Percentiles rank a stretch among this genome's conserved stretches.
These are phyloP conservation scores for Paraplagusia blochii DNA, from an alignment of 2,113 vertebrate species.

Conservation along the genomic window DNA sequence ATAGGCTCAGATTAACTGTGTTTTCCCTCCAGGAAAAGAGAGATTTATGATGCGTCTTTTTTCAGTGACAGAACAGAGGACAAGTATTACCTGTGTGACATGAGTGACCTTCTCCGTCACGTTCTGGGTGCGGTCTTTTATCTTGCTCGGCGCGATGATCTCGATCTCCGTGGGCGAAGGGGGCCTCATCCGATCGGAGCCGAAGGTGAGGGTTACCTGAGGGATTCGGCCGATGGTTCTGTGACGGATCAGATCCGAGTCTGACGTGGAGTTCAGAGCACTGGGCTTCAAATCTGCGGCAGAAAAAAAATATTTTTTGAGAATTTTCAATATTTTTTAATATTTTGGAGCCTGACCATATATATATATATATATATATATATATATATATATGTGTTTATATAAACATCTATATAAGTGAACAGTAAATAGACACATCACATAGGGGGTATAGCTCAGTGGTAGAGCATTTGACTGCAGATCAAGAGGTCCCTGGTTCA, in stretches of 20 bases:
- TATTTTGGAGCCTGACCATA: no score
- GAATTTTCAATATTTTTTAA: no score
- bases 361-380: no score
- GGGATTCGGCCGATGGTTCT: constrained; percentile 88
- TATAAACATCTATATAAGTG: no score
- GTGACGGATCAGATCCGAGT: constrained; percentile 88
- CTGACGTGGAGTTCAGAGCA: constrained; percentile 85
- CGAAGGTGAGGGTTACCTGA: constrained; percentile 92
- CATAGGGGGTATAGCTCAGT: constrained; percentile 88
- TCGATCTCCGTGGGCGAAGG: constrained; percentile 92
- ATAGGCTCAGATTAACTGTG: background rate
- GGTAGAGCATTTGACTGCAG: constrained; percentile 88
- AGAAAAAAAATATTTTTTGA: background rate
- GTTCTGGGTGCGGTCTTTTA: constrained; percentile 93
- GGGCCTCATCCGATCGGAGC: constrained; percentile 86
- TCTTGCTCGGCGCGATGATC: constrained; percentile 94
- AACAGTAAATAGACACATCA: no score
- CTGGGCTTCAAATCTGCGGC: constrained; percentile 79
- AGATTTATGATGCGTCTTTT: background rate
- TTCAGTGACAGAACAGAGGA: background rate
- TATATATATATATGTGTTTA: no score
- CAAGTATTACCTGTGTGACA: constrained; percentile 87
- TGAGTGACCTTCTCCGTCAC: constrained; percentile 98
- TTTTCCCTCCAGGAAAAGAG: background rate
- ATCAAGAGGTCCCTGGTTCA: constrained; percentile 81